Conservation (phyloP, 2,888 invertebrate genomes). For the Oscheius onirici region DNA sequence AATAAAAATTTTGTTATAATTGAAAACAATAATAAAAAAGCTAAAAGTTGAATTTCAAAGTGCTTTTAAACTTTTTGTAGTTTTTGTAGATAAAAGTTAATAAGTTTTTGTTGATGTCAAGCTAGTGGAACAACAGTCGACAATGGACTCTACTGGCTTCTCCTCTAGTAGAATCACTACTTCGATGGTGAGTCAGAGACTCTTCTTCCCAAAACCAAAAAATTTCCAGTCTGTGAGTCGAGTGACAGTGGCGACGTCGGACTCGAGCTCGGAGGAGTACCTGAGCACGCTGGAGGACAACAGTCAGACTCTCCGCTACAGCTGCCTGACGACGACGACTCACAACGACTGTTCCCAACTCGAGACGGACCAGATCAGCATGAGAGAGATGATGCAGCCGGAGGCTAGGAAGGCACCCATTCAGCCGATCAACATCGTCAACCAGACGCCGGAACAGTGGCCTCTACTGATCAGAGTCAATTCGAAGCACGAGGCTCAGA, state of each 20-base stretch:
- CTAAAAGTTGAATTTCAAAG: too few relatives aligned
- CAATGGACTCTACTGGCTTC: too few relatives aligned
- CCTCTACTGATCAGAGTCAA: conserved; percentile 24
- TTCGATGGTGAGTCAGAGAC: too few relatives aligned
- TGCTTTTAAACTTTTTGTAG: too few relatives aligned
- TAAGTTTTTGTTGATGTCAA: too few relatives aligned
- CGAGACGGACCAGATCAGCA: not conserved
- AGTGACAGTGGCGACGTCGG: not conserved
- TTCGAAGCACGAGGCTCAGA: not conserved
- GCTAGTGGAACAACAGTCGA: too few relatives aligned
- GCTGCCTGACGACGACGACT: not conserved
- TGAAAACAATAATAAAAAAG: too few relatives aligned
- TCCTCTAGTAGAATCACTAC: too few relatives aligned
- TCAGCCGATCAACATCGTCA: conserved; percentile 2
- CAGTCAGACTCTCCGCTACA: not conserved
- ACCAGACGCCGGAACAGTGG: conserved; percentile 2
- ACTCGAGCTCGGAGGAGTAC: conserved; percentile 15
- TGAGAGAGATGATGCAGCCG: not conserved
- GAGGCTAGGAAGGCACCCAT: not conserved
- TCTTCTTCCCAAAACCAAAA: too few relatives aligned
- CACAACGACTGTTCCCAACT: not conserved
- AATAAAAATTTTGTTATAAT: too few relatives aligned
- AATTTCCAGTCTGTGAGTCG: not conserved
- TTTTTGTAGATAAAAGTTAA: too few relatives aligned
- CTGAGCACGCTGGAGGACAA: conserved; percentile 21